Base-by-base conservation (phyloP, 1,140 invertebrate species). In the Drosophila trapezifrons region DNA sequence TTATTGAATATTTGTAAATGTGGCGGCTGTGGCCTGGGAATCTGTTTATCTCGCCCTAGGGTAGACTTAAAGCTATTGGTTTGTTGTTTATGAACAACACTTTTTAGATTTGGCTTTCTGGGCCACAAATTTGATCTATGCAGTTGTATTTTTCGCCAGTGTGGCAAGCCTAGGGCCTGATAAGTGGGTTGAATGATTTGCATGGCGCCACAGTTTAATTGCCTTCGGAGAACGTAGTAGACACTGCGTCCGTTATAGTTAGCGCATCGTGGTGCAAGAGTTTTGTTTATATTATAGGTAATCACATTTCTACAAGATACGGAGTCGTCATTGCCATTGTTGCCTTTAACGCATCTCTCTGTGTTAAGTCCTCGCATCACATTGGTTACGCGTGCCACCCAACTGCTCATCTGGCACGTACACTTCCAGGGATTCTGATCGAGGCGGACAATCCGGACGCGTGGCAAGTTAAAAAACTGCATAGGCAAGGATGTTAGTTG, bases 381-480 rank as follows among this genome's bases (percentile, higher is more conserved):
- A 72, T 94, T 94, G 1, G 93, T 92, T 17, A 93, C 73, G 29
- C 92, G 91, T 42, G 94, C 93, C 78, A 95, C 93, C 95, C 95
- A 96, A 40, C 93, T 93, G 51, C 77, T 87, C 94, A 96, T 95
- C 2, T 93, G 91, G 78, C 95, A 96, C 38, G 93, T 93, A 77
- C 95, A 96, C 65, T 95, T 93, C 95, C 95, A 96, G 10, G 95
- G 95, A 92, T 96, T 96, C 9, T 93, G 92, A 35, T 73, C 82
- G 4, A 92, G 74, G 55, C 94, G 92, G 4, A 94, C 93, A 40
- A 95, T 86, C 91, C 93, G 93, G 66, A 93, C 78, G 1, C 93
- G 92, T 49, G 94, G 90, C 60, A 86, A 92, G 51, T 90, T 62
- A 96, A 95, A 64, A 96, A 93, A 43, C 93, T 93, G 29, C 74